These are phyloP conservation scores for Lepidochitona cinerea DNA, from an alignment of 2,888 invertebrate species.

Conservation along the genomic window DNA sequence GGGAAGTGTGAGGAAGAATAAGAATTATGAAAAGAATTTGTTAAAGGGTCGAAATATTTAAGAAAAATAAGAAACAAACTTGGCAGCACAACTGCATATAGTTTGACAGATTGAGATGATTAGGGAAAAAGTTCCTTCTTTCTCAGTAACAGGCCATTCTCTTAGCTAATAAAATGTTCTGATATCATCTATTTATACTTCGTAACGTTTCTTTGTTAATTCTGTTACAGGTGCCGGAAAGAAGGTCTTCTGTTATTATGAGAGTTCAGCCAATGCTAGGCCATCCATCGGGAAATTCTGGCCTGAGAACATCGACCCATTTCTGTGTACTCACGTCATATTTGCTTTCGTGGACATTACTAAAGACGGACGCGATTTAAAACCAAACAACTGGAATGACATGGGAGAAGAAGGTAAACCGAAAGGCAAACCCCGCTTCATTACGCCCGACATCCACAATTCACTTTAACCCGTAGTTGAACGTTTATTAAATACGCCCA, in stretches of 20 bases:
- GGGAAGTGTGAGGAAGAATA: too few relatives aligned
- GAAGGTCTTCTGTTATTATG: slow-evolving; percentile 57
- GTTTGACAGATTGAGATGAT: too few relatives aligned
- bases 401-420: slow-evolving; percentile 35
- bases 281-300: slow-evolving; percentile 38
- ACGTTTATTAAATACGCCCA: too few relatives aligned
- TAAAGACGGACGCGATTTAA: slow-evolving; percentile 72
- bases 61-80: too few relatives aligned
- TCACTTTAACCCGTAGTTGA: too few relatives aligned
- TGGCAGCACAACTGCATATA: too few relatives aligned
- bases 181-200: not conserved
- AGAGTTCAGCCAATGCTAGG: slow-evolving; percentile 45
- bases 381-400: slow-evolving; percentile 49
- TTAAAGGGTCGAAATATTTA: too few relatives aligned
- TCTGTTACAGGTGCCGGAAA: slow-evolving; percentile 22
- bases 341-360: slow-evolving; percentile 88
- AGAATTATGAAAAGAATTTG: too few relatives aligned
- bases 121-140: too few relatives aligned
- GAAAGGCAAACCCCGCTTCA: too few relatives aligned
- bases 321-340: slow-evolving; percentile 88
- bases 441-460: too few relatives aligned
- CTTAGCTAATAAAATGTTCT: not conserved
- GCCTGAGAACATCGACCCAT: slow-evolving; percentile 67
- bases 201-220: not conserved
- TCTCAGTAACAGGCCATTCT: not conserved